Conservation (phyloP, 2,797 vertebrate genomes). For the Spinus olivaceus region DNA sequence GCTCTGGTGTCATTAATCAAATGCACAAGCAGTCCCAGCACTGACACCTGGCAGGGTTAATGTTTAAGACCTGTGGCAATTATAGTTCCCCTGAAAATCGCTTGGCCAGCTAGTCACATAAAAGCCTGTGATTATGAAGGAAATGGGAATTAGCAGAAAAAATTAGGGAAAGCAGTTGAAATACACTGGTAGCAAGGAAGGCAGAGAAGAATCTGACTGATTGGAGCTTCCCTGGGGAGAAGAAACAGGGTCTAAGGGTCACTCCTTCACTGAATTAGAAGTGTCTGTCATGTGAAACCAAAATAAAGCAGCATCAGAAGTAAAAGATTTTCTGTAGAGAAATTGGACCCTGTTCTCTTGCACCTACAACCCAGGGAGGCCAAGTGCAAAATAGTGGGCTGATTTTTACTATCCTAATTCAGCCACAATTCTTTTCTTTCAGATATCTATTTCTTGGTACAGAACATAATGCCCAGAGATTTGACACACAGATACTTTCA, state of each 20-base stretch:
- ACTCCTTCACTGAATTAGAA: slow-evolving; percentile 87
- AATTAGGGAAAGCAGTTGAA: slow-evolving; percentile 81
- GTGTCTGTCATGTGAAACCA: slow-evolving; percentile 92
- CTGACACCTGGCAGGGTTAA: slow-evolving; percentile 93
- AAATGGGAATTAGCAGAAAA: slow-evolving; percentile 96
- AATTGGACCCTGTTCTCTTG: slow-evolving; percentile 72
- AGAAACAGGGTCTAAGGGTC: slow-evolving; percentile 78
- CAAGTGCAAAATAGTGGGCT: slow-evolving; percentile 84
- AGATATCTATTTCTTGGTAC: not conserved
- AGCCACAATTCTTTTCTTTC: slow-evolving; percentile 11
- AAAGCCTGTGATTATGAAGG: slow-evolving; percentile 92
- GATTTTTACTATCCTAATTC: slow-evolving; percentile 72
- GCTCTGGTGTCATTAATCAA: slow-evolving; percentile 88
- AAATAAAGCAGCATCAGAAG: slow-evolving; percentile 88
- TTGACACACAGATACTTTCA: not conserved
- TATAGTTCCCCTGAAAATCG: slow-evolving; percentile 76
- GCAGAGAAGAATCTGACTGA: slow-evolving; percentile 80
- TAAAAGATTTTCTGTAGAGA: slow-evolving; percentile 82
- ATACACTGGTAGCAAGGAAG: slow-evolving; percentile 75
- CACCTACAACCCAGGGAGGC: slow-evolving; percentile 80
- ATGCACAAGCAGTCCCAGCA: slow-evolving; percentile 85
- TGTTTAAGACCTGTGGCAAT: slow-evolving; percentile 87
- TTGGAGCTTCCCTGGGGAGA: slow-evolving; percentile 84
- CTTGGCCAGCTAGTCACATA: slow-evolving; percentile 83
- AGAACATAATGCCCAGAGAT: not conserved